Conservation (phyloP, 2,888 invertebrate genomes). For the Eristalinus aeneus region DNA sequence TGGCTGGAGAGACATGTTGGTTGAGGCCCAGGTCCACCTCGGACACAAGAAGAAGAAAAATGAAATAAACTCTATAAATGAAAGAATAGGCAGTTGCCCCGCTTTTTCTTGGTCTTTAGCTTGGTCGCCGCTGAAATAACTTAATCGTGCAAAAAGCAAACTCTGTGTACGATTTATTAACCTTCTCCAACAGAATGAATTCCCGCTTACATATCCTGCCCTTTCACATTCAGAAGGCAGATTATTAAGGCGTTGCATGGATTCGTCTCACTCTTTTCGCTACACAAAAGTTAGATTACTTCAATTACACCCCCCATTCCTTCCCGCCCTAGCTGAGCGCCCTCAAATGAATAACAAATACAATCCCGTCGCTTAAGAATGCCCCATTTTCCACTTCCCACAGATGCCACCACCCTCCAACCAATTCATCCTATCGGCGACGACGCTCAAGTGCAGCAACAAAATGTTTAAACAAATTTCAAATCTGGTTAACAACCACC, state of each 20-base stretch:
- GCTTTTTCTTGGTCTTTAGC: no score
- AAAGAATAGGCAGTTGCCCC: no score
- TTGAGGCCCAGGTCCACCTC: no score
- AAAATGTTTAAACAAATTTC: constrained; percentile 40
- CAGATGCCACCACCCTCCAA: background rate
- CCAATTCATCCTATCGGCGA: background rate
- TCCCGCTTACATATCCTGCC: background rate
- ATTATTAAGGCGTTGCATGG: background rate
- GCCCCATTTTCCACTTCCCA: background rate
- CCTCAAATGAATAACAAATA: background rate
- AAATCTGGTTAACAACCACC: constrained; percentile 49
- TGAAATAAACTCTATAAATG: no score
- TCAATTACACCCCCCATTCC: background rate
- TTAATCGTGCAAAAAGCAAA: no score
- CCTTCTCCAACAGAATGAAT: no score
- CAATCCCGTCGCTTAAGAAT: background rate
- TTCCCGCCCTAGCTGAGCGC: background rate
- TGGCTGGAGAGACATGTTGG: no score
- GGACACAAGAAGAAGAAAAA: no score
- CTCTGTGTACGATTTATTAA: no score
- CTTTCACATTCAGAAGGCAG: background rate
- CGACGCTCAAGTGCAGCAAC: background rate
- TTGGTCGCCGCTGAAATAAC: no score
- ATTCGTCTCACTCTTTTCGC: background rate
- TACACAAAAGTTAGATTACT: background rate